Base-by-base conservation (phyloP, 2,113 vertebrate species). In the Archocentrus centrarchus region DNA sequence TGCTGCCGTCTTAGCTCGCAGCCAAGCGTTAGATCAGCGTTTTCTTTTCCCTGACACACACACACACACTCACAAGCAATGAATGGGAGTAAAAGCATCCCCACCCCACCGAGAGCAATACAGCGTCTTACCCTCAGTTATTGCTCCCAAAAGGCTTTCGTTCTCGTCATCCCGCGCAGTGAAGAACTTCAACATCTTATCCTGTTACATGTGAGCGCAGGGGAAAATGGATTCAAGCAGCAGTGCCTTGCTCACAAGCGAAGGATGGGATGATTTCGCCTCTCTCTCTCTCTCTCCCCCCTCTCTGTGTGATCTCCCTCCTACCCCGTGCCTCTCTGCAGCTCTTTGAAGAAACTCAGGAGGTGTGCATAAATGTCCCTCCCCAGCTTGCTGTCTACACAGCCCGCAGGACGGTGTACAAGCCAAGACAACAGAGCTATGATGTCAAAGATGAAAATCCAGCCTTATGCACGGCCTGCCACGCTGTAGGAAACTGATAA, bases 121-220 rank as follows among this genome's bases (percentile, higher is more conserved):
- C 44, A 32, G 14, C 14, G 2, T 66, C 93, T 88, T 87, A 95
- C 94, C 94, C 59, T 95, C 94, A 5, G 93, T 94, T 85, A 92
- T 81, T 17, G 90, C 94, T 50, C 92, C 94, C 57, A 95, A 32
- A 35, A 95, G 94, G 83, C 94, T 95, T 84, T 95, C 94, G 7
- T 95, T 95, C 88, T 95, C 94, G 55, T 95, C 94, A 82, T 95
- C 94, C 92, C 94, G 93, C 79, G 92, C 53, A 14, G 92, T 90
- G 93, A 95, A 95, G 92, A 95, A 95, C 93, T 95, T 95, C 20
- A 95, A 90, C 94, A 95, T 95, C 78, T 93, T 75, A 57, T 83
- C 86, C 84, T 1, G 70, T 87, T 55, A 91, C 91, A 92, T 91
- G n/a, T 20, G 84, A 79, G 78, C 35, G 83, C 79, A 14, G 81